Conservation (phyloP, 1,140 invertebrate genomes). For the Macrocentrus cingulum region DNA sequence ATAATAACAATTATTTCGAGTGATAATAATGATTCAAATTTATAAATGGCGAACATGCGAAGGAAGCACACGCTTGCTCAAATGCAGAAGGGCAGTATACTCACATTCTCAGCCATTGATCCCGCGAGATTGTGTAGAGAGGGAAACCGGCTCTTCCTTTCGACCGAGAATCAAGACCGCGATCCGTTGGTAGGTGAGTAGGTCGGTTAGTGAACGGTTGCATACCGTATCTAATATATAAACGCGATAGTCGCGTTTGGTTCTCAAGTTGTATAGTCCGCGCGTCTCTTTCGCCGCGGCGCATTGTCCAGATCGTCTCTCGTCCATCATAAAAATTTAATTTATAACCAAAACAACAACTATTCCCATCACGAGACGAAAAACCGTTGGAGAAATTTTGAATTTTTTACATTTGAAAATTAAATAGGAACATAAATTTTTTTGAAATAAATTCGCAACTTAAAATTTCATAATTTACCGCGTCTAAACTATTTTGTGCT, state of each 20-base stretch:
- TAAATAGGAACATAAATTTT: no score
- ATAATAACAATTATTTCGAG: no score
- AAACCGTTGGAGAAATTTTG: no score
- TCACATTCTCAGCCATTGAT: slow-evolving; percentile 2
- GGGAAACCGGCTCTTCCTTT: background rate
- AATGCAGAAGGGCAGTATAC: background rate
- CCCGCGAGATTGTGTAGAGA: background rate
- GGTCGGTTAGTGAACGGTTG: background rate
- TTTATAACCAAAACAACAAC: no score
- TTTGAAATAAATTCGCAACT: no score
- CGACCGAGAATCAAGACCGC: background rate
- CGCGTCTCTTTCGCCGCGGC: background rate
- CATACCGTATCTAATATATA: background rate
- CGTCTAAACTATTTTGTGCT: no score
- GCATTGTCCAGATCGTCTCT: no score
- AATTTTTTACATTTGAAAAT: no score
- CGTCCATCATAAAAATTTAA: no score
- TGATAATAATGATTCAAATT: background rate
- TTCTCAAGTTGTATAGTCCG: background rate
- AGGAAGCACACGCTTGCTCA: background rate
- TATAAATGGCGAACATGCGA: background rate
- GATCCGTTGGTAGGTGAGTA: slow-evolving; percentile 1
- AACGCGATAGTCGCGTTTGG: background rate
- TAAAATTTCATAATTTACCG: no score
- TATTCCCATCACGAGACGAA: no score